Base-by-base conservation (phyloP, 2,888 invertebrate species). In the Patella ulyssiponensis region DNA sequence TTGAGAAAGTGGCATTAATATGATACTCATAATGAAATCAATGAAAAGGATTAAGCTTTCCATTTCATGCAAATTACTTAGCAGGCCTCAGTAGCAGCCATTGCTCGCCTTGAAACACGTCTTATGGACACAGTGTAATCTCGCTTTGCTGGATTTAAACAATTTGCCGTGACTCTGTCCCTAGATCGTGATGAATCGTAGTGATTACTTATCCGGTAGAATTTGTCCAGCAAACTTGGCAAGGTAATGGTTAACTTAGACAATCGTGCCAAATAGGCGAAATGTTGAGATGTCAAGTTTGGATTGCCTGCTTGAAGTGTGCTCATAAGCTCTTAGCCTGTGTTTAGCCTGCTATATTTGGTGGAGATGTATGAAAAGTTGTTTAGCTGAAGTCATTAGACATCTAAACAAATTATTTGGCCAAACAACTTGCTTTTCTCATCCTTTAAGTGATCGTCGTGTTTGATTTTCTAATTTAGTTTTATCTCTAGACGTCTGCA, bases 181-280 rank as follows among this genome's bases (percentile, higher is more conserved):
- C 64, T 73, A 44, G 70, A 74, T 76, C 73, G 64, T 64, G 23
- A 23, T 3, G 23, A 64, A 64, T 64, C 64, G 5, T 23, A 3
- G 20, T 64, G 79, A 79, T 79, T 79, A 77, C 79, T 77, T 79
- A 79, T 79, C 79, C 79, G 71, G 72, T 69, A 77, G 75, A 77
- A 79, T 79, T 79, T 79, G 77, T 77, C 77, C 74, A 75, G 79
- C 77, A 77, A 79, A 79, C 79, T 72, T 74, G 44, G 64, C 75
- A 71, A 56, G 75, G 79, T 72, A 74, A 71, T 71, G 54, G 74
- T 27, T 64, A 69, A 58, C 77, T 27, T 70, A 77, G 73, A 69
- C 77, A 77, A 71, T 77, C 79, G 79, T 79, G 79, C 74, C 79
- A 72, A 79, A 79, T 77, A 77, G 79, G 69, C 72, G 53, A 53